Percentiles rank a stretch among this genome's conserved stretches.
Conservation (phyloP, 1,140 invertebrate genomes). For the Triops cancriformis region DNA sequence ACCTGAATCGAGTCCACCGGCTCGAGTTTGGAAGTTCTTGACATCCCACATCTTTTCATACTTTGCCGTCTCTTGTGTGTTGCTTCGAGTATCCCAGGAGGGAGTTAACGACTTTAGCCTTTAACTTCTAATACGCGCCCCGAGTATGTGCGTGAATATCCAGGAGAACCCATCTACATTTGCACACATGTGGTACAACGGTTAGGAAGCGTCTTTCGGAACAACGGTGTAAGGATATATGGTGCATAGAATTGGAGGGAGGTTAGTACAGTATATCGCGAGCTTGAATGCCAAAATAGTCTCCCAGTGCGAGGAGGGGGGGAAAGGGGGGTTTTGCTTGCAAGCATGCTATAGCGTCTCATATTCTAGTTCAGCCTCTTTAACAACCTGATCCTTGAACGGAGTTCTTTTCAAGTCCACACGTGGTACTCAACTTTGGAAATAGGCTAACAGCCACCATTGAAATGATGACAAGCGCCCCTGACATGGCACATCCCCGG, state of each 20-base stretch:
- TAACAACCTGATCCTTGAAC: conserved; percentile 13
- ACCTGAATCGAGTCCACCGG: not conserved
- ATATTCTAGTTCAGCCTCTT: not conserved
- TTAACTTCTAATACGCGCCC: not conserved
- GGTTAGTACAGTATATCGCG: not conserved
- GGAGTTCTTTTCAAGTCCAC: conserved; percentile 10
- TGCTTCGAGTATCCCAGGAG: not conserved
- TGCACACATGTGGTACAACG: conserved; percentile 12
- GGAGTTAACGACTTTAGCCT: conserved; percentile 6
- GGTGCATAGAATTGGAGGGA: not conserved
- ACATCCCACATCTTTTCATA: conserved; percentile 10
- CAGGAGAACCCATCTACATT: not conserved
- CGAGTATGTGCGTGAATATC: not conserved
- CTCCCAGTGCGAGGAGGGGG: not conserved
- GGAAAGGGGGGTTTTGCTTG: not conserved
- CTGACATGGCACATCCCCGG: conserved; percentile 3
- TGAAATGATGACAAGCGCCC: conserved; percentile 8
- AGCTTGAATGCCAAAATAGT: not conserved
- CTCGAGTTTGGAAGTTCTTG: not conserved
- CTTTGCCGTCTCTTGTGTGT: not conserved
- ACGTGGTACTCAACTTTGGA: not conserved
- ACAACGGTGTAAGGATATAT: not conserved
- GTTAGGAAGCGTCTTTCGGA: not conserved
- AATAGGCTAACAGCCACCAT: conserved; percentile 5
- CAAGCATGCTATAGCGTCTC: not conserved